Conservation (phyloP, 2,797 vertebrate species). For the Petrocephalus sullivani region DNA sequence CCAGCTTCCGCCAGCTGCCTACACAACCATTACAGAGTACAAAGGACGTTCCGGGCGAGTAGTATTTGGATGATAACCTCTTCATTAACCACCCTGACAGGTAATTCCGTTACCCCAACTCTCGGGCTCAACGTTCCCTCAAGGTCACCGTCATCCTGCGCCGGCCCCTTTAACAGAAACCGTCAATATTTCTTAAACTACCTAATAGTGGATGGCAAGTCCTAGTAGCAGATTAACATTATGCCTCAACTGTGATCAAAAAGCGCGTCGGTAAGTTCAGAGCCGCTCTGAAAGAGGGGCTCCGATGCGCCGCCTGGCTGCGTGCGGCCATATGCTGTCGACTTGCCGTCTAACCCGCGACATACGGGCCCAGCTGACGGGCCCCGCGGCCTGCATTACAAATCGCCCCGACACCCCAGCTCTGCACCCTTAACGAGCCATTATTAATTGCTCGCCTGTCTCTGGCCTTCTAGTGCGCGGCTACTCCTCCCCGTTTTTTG, state of each 20-base stretch:
- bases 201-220: conserved; percentile 31
- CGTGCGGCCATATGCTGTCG: not conserved
- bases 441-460: conserved; percentile 46
- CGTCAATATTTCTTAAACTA: conserved; percentile 23
- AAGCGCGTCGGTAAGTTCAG: not conserved
- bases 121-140: not conserved
- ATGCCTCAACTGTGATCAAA: not conserved
- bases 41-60: conserved; percentile 14
- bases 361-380: conserved; percentile 26
- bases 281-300: not conserved
- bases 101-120: not conserved
- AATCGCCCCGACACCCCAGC: conserved; percentile 33
- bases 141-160: conserved; percentile 2
- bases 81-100: conserved; percentile 17
- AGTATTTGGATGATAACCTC: conserved; percentile 20
- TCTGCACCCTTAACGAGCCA: conserved; percentile 45
- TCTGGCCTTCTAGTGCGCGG: conserved; percentile 18
- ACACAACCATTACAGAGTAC: not conserved
- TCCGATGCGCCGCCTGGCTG: too few species aligned
- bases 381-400: conserved; percentile 36
- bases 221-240: conserved; percentile 22
- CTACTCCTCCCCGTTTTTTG: not conserved
- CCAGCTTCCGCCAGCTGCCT: conserved; percentile 1
- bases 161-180: conserved; percentile 32
- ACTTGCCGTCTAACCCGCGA: conserved; percentile 14